Evolutionary conservation across 2,113 vertebrate species (phyloP), one percentile per base, ranked within the genome.

Genomic region (Agapornis roseicollis): DNA sequence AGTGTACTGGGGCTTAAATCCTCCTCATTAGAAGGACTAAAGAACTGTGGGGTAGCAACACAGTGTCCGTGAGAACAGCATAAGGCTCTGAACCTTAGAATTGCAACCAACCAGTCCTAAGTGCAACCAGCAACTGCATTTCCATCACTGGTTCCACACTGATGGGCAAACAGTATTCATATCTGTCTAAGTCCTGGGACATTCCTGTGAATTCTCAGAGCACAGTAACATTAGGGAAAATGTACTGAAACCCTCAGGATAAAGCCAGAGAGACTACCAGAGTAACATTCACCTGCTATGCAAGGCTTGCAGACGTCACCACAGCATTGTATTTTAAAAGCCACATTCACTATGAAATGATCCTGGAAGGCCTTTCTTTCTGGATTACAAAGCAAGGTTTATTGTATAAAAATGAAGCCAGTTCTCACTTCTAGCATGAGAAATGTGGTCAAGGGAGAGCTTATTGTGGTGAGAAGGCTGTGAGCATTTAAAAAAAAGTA

Each of bases 381-480:
- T 65, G 31, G 24, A 56, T 82, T 60, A 55, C 33, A 85, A 91
- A 85, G 18, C 10, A 80, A 33, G 16, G 7, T 65, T 76, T 58
- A 28, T 0, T n/a, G 0, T 25, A n/a, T 65, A 53, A 65, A 69
- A 85, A 8, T 2, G 1, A 13, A 69, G 22, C 4, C 3, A 63
- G 25, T 73, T 85, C 66, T 91, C 31, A 63, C 41, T 88, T 85
- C 7, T 50, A 61, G 22, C 24, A 17, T 80, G 31, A 17, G 19
- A 80, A 53, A 22, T 80, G 10, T 49, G 49, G 41, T 70, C 35
- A 77, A 61, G 42, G 31, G 11, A 80, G 82, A 85, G 35, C 17
- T 25, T 65, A 44, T 25, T 65, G 25, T 24, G 50, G 14, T 39
- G 18, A 83, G 44, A 49, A 78, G 17, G 5, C 22, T 87, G 37